Percentiles rank a stretch among this genome's conserved stretches.
These are phyloP conservation scores for Mesocricetus auratus DNA, from an alignment of 2,113 vertebrate species.

Conservation along the genomic window DNA sequence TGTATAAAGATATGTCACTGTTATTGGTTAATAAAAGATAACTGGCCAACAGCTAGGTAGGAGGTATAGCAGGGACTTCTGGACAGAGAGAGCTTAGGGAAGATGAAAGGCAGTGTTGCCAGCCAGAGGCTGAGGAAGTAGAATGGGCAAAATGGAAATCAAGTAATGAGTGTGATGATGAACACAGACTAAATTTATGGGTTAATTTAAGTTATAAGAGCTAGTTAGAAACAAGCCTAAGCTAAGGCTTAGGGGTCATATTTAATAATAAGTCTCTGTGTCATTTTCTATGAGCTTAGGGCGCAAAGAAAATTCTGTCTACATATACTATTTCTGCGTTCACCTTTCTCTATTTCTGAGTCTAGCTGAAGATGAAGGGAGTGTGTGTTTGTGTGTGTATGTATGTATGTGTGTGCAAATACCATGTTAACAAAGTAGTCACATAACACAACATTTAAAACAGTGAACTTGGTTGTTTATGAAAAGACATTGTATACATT, in stretches of 20 bases:
- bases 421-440: background rate
- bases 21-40: background rate
- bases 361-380: background rate
- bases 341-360: background rate
- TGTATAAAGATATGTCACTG: background rate
- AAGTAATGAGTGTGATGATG: background rate
- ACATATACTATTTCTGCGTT: background rate
- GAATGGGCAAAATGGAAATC: background rate
- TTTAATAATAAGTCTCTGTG: background rate
- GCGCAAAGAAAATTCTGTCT: background rate
- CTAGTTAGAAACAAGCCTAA: background rate
- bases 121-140: background rate
- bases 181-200: background rate
- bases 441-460: background rate
- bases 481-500: background rate
- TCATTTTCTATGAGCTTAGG: background rate
- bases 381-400: background rate
- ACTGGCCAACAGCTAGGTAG: background rate
- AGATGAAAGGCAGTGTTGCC: background rate
- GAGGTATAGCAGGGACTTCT: background rate
- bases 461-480: background rate
- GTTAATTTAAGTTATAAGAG: background rate
- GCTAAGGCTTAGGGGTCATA: background rate
- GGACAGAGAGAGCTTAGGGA: background rate
- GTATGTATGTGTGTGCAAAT: background rate